A percentile compares a stretch with the other conserved stretches of the same genome.
Evolutionary conservation across 2,888 invertebrate species (phyloP).

Genomic region (Rapana venosa): DNA sequence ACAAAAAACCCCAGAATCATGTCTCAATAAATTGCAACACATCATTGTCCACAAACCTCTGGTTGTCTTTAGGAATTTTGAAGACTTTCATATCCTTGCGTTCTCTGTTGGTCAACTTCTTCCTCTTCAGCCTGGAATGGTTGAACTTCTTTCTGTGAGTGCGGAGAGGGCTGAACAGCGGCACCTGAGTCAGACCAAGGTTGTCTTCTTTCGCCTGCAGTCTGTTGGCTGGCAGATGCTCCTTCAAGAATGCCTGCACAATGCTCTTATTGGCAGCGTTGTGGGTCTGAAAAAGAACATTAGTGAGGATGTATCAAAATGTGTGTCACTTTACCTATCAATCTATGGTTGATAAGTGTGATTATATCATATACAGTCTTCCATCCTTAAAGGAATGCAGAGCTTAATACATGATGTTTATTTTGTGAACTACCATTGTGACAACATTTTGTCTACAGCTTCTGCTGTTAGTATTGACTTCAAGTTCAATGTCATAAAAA

Average conservation of each 20-base stretch:
- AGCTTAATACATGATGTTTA: too few relatives aligned
- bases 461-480: too few relatives aligned
- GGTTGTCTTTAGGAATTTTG: conserved; percentile 36
- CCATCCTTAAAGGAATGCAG: too few relatives aligned
- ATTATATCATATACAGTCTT: too few relatives aligned
- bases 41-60: conserved; percentile 27
- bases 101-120: conserved; percentile 57
- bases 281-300: conserved; percentile 4
- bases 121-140: conserved; percentile 46
- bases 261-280: conserved; percentile 50
- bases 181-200: conserved; percentile 51
- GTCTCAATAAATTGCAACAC: neutral
- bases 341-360: too few relatives aligned
- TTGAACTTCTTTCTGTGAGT: conserved; percentile 21
- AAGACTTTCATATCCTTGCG: conserved; percentile 60
- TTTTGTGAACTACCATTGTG: too few relatives aligned
- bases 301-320: too few relatives aligned
- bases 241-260: conserved; percentile 55
- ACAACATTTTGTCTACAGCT: too few relatives aligned
- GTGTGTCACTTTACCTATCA: too few relatives aligned
- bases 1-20: neutral
- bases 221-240: conserved; percentile 55
- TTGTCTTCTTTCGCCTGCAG: conserved; percentile 54
- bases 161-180: conserved; percentile 45
- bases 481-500: too few relatives aligned